Percentiles rank a stretch among this genome's conserved stretches.
phyloP scores from a whole-genome alignment of 2,888 invertebrate genomes.

The Caenorhabditis zanzibari region DNA sequence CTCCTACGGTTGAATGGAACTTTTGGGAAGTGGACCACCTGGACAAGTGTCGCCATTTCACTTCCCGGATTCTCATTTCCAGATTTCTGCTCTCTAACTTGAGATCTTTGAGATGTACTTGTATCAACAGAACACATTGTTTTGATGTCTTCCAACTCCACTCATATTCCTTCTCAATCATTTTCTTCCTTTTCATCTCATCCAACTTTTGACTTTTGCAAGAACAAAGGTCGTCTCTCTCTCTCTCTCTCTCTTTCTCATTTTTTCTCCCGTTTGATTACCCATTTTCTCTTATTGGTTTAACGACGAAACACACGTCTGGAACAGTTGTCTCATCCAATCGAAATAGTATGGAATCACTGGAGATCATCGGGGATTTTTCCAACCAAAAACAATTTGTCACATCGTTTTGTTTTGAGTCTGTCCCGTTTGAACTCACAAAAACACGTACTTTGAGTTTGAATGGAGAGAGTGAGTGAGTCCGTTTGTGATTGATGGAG shows the following conservation, averaged over 20 bases:
- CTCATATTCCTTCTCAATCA: conserved; percentile 12
- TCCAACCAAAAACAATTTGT: conserved; percentile 30
- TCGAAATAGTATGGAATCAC: conserved; percentile 6
- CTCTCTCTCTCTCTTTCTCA: background rate
- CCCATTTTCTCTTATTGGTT: conserved; percentile 31
- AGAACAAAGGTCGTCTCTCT: conserved; percentile 37
- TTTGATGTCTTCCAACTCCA: conserved; percentile 4
- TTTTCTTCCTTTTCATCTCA: background rate
- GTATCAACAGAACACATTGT: background rate
- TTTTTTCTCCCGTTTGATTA: conserved; percentile 13
- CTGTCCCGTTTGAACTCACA: conserved; percentile 1
- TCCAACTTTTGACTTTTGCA: conserved; percentile 24
- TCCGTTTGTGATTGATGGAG: conserved; percentile 33
- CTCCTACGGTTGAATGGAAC: no score
- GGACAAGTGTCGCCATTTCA: no score
- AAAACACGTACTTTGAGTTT: conserved; percentile 44
- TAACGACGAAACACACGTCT: conserved; percentile 31
- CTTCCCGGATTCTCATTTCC: no score
- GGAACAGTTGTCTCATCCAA: conserved; percentile 26
- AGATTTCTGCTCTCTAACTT: background rate
- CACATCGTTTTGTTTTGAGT: conserved; percentile 30
- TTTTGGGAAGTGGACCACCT: no score
- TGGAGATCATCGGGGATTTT: background rate
- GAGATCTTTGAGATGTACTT: background rate
- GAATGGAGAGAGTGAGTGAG: conserved; percentile 3